Conservation (phyloP, 2,888 invertebrate genomes). For the Ormia ochracea region DNA sequence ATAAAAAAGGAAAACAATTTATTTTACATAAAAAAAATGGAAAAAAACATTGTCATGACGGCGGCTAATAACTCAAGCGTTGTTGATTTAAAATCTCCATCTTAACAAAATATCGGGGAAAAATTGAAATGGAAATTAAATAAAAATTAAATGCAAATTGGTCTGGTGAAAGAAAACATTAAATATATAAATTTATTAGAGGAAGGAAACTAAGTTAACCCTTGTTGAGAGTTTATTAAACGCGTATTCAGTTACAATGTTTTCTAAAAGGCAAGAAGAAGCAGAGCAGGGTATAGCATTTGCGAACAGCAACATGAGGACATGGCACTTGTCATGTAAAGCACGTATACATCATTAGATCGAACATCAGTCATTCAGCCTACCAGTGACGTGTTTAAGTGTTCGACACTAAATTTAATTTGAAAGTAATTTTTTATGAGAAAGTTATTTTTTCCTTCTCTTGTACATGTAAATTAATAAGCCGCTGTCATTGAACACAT, state of each 20-base stretch:
- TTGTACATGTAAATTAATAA: slow-evolving; percentile 9
- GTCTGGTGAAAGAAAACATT: slow-evolving; percentile 7
- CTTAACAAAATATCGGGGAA: slow-evolving; percentile 1
- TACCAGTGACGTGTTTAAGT: background rate
- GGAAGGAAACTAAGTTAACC: slow-evolving; percentile 41
- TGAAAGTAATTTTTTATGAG: slow-evolving; percentile 31
- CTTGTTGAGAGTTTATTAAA: slow-evolving; percentile 37
- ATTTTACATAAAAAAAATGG: slow-evolving; percentile 5
- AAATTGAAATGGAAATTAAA: slow-evolving; percentile 46
- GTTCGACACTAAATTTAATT: slow-evolving; percentile 18
- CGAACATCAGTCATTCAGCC: background rate
- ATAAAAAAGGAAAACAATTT: slow-evolving; percentile 26
- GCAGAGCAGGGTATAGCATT: too few relatives aligned
- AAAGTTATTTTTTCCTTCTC: background rate
- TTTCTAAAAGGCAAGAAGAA: background rate
- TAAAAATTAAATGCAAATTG: slow-evolving; percentile 61
- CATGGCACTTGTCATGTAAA: slow-evolving; percentile 55
- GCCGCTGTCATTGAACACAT: slow-evolving; percentile 25
- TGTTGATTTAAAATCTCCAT: slow-evolving; percentile 42
- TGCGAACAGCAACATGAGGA: background rate
- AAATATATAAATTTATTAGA: slow-evolving; percentile 12
- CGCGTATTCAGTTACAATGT: slow-evolving; percentile 38
- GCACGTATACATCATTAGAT: slow-evolving; percentile 47
- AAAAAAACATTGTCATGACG: slow-evolving; percentile 48
- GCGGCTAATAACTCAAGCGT: slow-evolving; percentile 45